Evolutionary conservation across 92 coral and sea anemone species (phyloP), one percentile per base, ranked within the genome.

Genomic region (Pocillopora meandrina): DNA sequence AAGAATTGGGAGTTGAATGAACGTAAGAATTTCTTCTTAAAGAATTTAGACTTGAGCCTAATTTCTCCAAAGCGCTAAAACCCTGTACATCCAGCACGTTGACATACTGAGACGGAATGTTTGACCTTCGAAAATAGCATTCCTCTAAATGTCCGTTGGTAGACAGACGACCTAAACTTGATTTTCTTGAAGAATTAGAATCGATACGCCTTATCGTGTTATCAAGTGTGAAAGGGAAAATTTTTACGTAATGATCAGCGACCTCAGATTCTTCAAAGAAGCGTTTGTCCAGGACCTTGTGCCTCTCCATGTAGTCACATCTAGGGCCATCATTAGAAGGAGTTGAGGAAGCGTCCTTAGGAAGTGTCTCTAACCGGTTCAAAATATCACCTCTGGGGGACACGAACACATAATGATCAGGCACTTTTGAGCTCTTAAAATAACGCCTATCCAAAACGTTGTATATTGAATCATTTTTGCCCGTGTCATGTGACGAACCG

Each of bases 391-490:
- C 74, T n/a, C 18, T 70, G 5, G 23, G 56, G 4, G 74, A 70
- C 55, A 33, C 33, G 33, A 21, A 31, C 13, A 69, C 55, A 69
- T 69, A 69, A 69, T 69, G 73, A 69, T 3, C 20, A 69, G 73
- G 73, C 12, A 69, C 55, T 19, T 69, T 69, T 69, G 73, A 69
- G 73, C 55, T 49, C 3, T 34, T 19, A 34, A 69, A 33, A 69
- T 69, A 35, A 16, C 74, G 23, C 7, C 21, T 70, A 15, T 70
- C 74, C 56, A 70, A 36, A 70, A 70, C 74, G 56, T 70, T 70
- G 56, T 70, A 70, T 36, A 70, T 15, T 16, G 74, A 16, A 34
- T 70, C 74, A 70, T 70, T 15, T 70, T 70, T n/a, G 20, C 56
- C 33, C 1, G 17, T 16, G 52, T 1, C 52, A 42, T 7, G 52